Base-by-base conservation (phyloP, 2,797 vertebrate species). In the Lerista edwardsae region DNA sequence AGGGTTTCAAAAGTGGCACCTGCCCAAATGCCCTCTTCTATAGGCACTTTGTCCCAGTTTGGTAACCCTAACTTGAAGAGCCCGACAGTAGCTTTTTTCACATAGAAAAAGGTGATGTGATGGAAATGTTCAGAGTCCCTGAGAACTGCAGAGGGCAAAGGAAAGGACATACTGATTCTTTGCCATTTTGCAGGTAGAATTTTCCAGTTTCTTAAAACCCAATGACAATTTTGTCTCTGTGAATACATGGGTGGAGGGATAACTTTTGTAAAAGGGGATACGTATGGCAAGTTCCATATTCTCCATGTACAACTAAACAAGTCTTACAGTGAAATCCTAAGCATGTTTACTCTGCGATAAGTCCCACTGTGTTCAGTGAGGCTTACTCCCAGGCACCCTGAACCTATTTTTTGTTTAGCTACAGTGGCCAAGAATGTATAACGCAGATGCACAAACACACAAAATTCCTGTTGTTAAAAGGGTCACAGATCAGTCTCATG, bases 161-260 rank as follows among this genome's bases (percentile, higher is more conserved):
- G 31, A 25, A 76, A 36, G 34, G 21, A 59, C 4, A 5, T 21
- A 21, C 3, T 72, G 21, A 44, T 29, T 67, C 10, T 77, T 41
- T 36, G 61, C 31, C 55, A 17, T 23, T 0, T 86, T 88, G 86
- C 67, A 73, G 81, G 80, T 86, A 65, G 68, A 0, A 0, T 62
- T 59, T 82, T 72, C 0, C 0, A 65, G 67, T 67, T 82, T 65
- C 69, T 4, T 79, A 75, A 84, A 69, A 87, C 88, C 83, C 74
- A 92, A 71, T 88, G 41, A 1, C 62, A 3, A 0, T 83, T 84
- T 90, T 92, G 85, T 64, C 17, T 65, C 31, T 39, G 1, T 41
- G 44, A 73, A 51, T 39, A 78, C 39, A 23, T n/a, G 39, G 41
- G 29, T 29, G 77, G 29, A 65, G 39, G 41, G 55, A 10, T n/a